Conservation (phyloP, 2,797 vertebrate species). For the Masticophis lateralis region DNA sequence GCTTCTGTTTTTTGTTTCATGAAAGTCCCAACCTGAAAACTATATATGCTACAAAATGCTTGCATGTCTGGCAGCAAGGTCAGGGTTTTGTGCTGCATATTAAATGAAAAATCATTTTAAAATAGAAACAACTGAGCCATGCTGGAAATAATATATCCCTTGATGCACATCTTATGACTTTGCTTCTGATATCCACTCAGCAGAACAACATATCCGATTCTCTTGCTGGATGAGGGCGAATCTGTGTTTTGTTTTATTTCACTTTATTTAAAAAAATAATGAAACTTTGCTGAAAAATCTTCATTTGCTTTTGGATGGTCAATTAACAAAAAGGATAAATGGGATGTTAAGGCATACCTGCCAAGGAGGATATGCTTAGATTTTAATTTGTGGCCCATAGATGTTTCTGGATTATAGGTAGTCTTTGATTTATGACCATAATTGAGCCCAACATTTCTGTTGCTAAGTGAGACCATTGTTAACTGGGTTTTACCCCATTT, state of each 20-base stretch:
- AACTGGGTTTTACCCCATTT: neutral
- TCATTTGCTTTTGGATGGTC: constrained; percentile 25
- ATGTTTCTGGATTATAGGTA: neutral
- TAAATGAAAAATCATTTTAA: constrained; percentile 23
- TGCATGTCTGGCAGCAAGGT: neutral
- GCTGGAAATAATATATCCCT: constrained; percentile 22
- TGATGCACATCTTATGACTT: constrained; percentile 14
- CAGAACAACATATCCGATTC: constrained; percentile 22
- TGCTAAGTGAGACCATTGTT: neutral
- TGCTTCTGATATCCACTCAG: neutral
- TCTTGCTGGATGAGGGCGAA: neutral
- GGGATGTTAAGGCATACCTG: neutral
- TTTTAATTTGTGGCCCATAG: accelerated
- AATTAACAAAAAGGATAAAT: constrained; percentile 3
- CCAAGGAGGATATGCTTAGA: neutral
- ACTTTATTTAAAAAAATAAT: neutral
- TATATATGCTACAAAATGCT: constrained; percentile 1
- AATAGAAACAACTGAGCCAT: constrained; percentile 31
- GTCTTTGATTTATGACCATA: neutral
- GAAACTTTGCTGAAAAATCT: constrained; percentile 21
- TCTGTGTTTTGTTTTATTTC: neutral
- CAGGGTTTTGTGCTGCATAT: constrained; percentile 9
- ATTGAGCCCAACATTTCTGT: neutral
- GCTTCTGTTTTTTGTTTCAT: neutral
- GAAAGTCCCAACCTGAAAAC: neutral